Percentiles rank a stretch among this genome's conserved stretches.
These are phyloP conservation scores for Ashinkailepas kermadecensis DNA, from an alignment of 2,888 invertebrate species.

Conservation along the genomic window DNA sequence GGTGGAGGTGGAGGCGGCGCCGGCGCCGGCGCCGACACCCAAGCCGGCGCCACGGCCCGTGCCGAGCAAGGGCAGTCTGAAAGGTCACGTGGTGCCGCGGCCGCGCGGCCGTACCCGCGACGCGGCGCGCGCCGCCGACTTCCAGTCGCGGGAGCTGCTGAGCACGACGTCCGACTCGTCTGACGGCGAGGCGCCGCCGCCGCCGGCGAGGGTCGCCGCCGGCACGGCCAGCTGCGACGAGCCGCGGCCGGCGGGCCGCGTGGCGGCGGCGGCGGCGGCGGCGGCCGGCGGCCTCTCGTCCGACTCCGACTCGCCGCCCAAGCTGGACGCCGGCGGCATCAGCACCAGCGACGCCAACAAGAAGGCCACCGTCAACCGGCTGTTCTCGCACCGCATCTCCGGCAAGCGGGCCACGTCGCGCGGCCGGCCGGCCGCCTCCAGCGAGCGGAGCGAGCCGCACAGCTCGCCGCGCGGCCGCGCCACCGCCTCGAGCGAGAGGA, in stretches of 20 bases:
- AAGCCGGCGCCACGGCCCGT: not conserved
- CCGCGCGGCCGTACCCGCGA: not conserved
- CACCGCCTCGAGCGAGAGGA: not conserved
- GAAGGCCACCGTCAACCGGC: constrained; percentile 10
- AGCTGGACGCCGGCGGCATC: constrained; percentile 1
- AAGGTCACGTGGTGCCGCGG: not conserved
- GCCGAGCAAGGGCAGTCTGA: not conserved
- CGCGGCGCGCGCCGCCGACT: not conserved
- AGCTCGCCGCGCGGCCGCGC: not conserved
- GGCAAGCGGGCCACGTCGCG: not conserved
- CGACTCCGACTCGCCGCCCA: constrained; percentile 21
- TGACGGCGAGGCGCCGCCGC: not conserved
- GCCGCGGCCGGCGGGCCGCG: not conserved
- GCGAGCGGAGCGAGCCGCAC: not conserved
- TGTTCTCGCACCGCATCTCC: constrained; percentile 2
- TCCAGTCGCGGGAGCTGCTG: not conserved
- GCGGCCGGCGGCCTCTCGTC: not conserved
- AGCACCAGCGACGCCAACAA: constrained; percentile 20
- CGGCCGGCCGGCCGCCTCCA: not conserved
- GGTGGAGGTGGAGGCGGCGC: not conserved
- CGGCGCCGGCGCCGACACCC: not conserved
- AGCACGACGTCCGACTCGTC: not conserved
- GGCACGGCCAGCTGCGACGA: not conserved
- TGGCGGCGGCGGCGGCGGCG: not conserved
- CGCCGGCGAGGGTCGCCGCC: not conserved